Conservation (phyloP, 2,797 vertebrate species). For the Chiloscyllium punctatum region DNA sequence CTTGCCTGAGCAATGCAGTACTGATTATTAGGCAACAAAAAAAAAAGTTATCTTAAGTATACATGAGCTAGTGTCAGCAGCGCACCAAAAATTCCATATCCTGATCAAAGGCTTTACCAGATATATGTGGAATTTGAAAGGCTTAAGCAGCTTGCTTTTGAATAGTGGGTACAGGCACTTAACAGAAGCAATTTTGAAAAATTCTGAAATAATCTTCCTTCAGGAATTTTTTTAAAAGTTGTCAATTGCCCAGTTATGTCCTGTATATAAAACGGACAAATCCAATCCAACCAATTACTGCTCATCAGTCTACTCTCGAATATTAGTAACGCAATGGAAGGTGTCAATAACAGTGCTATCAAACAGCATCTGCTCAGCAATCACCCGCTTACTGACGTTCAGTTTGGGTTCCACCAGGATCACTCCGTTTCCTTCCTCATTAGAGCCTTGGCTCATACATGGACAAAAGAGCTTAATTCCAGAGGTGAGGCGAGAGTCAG, state of each 20-base stretch:
- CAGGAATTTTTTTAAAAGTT: neutral
- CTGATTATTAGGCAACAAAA: too few species aligned
- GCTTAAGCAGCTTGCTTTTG: too few species aligned
- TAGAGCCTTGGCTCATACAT: neutral
- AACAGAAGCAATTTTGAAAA: too few species aligned
- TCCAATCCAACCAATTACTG: neutral
- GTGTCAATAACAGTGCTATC: neutral
- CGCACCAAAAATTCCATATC: too few species aligned
- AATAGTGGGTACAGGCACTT: too few species aligned
- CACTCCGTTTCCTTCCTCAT: neutral
- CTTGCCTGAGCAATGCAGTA: too few species aligned
- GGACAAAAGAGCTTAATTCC: neutral
- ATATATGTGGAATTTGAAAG: too few species aligned
- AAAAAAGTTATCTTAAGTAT: too few species aligned
- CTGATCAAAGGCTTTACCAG: too few species aligned
- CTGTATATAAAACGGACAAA: neutral
- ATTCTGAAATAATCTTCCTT: too few species aligned
- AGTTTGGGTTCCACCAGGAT: neutral
- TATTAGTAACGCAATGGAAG: neutral
- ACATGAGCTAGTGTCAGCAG: too few species aligned
- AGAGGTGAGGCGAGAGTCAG: neutral
- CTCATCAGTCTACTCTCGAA: neutral
- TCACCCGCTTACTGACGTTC: neutral
- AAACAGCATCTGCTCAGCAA: neutral
- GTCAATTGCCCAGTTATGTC: neutral